Evolutionary conservation across 2,888 invertebrate genomes (phyloP), one percentile per base, ranked within the genome.

Genomic region (Molanna angustata): DNA sequence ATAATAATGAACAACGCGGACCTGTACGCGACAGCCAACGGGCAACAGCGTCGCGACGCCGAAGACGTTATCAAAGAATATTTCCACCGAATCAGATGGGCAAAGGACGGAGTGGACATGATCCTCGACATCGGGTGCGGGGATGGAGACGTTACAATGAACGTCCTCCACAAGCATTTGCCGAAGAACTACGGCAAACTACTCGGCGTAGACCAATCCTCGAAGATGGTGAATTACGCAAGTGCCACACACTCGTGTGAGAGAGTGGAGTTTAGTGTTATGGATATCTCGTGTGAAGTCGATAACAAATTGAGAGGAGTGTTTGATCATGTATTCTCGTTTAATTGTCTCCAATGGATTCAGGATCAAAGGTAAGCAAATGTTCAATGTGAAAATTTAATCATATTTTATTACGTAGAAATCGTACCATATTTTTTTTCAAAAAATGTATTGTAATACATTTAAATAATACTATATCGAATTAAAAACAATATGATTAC

Each of bases 281-380:
- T 84, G 52, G 84, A 90, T 62, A 83, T 90, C 40, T 69, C 78
- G 0, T 67, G 72, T 0, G 65, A 72, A 18, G 58, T 84, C 43
- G 79, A 80, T 0, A 65, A 67, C 1, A 69, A 79, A 17, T 62
- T 80, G 40, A 63, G 69, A 13, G 74, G 70, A 46, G 64, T 69
- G 20, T 90, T 86, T 63, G 79, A 85, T 64, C 86, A 88, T 64
- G 78, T 82, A 0, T 82, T 88, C 47, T 90, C 90, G 0, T 89
- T 90, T 65, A 89, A 88, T 66, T 83, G 88, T 56, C 71, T 91
- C 2, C 89, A 90, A 63, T 90, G 90, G 90, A 81, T 90, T 22
- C 80, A 80, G 60, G 79, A 88, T 64, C 84, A 86, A 67, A 78
- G 80, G 86, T 86, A 73, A 72, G 78, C 46, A 13, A 16, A 18